Base-by-base conservation (phyloP, 2,113 vertebrate species). In the Porphyrio hochstetteri region DNA sequence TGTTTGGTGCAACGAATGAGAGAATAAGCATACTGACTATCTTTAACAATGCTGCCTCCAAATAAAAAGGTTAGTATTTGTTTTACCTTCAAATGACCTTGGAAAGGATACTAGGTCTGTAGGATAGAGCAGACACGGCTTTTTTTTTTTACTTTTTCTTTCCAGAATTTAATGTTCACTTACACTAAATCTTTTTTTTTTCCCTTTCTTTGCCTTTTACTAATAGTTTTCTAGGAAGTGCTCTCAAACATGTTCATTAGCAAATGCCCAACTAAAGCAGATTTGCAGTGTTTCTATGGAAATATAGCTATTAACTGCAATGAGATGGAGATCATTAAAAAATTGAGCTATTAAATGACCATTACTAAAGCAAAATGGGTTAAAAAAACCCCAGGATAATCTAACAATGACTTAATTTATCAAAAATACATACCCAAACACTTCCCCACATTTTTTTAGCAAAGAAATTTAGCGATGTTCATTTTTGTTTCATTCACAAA, bases 201-300 rank as follows among this genome's bases (percentile, higher is more conserved):
- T 17, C 16, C 7, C 52, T 4, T 88, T 90, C 96, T 94, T 96
- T 93, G n/a, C 90, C 52, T 48, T 65, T 27, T 70, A 83, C 36
- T 93, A 84, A 65, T 82, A 86, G 75, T 94, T 93, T 60, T 88
- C 81, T 94, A 70, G 71, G 84, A 93, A 96, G 61, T 91, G n/a
- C 87, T 96, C 96, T 96, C 87, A 96, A 85, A 75, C 21, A 57
- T 80, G 35, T 83, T 97, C 86, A 69, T 97, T 93, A 93, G 82
- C 36, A 95, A 91, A 95, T 94, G 90, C 50, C 90, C 81, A 76
- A 83, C 75, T 86, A 90, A 93, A 88, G 78, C 40, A 95, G 60
- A 96, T 92, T 91, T 93, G 89, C 70, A 52, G 57, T 85, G 80
- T 96, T 97, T 96, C 90, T 94, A 84, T 90, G 87, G 95, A 96